Evolutionary conservation across 2,113 vertebrate genomes (phyloP).

Genomic region (Amia ocellicauda): DNA sequence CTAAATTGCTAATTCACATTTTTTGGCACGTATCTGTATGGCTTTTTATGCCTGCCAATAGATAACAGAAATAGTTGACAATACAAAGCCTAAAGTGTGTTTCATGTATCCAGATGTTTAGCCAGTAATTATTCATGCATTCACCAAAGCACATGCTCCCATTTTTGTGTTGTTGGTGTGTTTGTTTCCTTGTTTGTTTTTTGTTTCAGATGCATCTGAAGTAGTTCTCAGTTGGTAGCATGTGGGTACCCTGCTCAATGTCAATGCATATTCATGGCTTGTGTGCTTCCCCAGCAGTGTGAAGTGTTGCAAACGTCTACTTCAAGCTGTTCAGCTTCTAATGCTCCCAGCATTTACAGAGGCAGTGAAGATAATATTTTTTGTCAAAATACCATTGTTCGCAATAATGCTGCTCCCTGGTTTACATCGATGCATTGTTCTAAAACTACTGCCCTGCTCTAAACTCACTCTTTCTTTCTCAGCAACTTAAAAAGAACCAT

Average conservation of each 20-base stretch:
- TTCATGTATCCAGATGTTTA: not conserved
- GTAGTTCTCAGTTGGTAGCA: not conserved
- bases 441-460: too few species aligned
- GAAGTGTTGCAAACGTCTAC: slow-evolving; percentile 7
- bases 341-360: not conserved
- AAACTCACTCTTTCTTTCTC: too few species aligned
- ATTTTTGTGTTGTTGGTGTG: too few species aligned
- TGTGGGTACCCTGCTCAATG: not conserved
- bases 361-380: not conserved
- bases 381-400: not conserved
- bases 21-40: not conserved
- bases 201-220: not conserved
- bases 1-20: too few species aligned
- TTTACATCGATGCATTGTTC: not conserved
- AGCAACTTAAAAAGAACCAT: too few species aligned
- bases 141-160: not conserved
- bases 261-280: slow-evolving; percentile 9
- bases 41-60: not conserved
- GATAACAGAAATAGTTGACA: not conserved
- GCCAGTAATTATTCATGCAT: not conserved
- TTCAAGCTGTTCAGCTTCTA: slow-evolving; percentile 10
- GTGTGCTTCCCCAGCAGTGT: not conserved
- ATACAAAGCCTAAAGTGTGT: not conserved
- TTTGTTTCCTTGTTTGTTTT: too few species aligned
- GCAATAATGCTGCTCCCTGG: not conserved